Percentiles rank a stretch among this genome's conserved stretches.
Evolutionary conservation across 2,888 invertebrate species (phyloP).

Genomic region (Gandaritis pyraliata): DNA sequence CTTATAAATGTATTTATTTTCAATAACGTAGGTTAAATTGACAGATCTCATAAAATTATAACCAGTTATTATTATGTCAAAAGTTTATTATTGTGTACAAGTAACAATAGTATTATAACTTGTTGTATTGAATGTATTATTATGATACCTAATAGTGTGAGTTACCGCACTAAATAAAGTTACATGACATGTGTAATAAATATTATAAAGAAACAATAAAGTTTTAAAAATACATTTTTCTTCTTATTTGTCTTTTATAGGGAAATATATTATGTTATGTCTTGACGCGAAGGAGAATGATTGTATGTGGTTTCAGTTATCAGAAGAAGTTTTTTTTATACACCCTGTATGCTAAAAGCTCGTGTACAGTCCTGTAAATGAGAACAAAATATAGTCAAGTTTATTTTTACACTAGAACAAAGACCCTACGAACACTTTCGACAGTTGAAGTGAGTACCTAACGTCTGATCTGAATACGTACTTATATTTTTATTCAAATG

Average conservation of each 20-base stretch:
- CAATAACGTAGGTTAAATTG: slow-evolving; percentile 64
- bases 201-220: slow-evolving; percentile 83
- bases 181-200: slow-evolving; percentile 82
- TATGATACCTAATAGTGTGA: slow-evolving; percentile 67
- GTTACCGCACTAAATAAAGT: slow-evolving; percentile 68
- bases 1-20: slow-evolving; percentile 59
- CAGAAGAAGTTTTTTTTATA: too few species aligned
- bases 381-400: neutral
- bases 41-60: slow-evolving; percentile 71
- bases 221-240: slow-evolving; percentile 71
- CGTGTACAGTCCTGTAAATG: too few species aligned
- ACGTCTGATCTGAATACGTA: slow-evolving; percentile 33
- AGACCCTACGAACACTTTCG: slow-evolving; percentile 19
- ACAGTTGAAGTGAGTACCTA: slow-evolving; percentile 16
- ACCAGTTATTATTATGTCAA: slow-evolving; percentile 80
- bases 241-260: slow-evolving; percentile 5
- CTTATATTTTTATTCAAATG: slow-evolving; percentile 33
- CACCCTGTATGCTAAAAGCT: too few species aligned
- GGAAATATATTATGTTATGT: too few species aligned
- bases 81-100: slow-evolving; percentile 83
- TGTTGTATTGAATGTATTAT: slow-evolving; percentile 82
- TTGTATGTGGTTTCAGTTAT: too few species aligned
- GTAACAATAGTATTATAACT: slow-evolving; percentile 79
- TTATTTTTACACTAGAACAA: slow-evolving; percentile 14
- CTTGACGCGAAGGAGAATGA: too few species aligned